Base-by-base conservation (phyloP, 2,797 vertebrate genomes). In the Syngnathus acus region DNA sequence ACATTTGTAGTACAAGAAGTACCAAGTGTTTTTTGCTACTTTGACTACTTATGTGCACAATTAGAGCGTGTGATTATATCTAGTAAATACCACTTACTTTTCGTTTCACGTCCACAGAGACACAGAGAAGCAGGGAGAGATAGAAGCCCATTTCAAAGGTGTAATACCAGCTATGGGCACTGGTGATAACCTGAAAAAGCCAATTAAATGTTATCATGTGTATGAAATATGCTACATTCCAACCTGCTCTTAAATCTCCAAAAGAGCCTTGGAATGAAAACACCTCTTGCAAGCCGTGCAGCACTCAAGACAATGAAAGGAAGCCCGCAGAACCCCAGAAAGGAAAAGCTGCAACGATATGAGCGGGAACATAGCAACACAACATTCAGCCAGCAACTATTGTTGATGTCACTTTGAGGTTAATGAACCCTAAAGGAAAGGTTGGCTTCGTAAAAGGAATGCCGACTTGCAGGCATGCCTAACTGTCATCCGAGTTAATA, bases 81-180 rank as follows among this genome's bases (percentile, higher is more conserved):
- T 10, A 32, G n/a, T 51, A n/a, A 5, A 57, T 60, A 3, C 43
- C 23, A 78, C 93, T 92, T 80, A 98, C 96, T 90, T 98, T 99
- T 68, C 96, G 90, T 76, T 93, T 96, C 82, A 94, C 78, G 0
- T 99, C 96, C 19, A 95, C 94, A 51, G 94, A 94, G 72, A 97
- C 81, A 0, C 90, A 92, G 37, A 97, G 83, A 17, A 97, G 88
- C 81, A 99, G 86, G 0, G 95, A 98, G 79, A 91, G 70, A 87
- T 99, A 98, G 90, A 98, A 98, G 55, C 92, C 87, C 82, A 98
- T 81, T 74, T 98, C 94, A 75, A 94, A 50, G 68, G 95, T 84
- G 85, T 98, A 99, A 86, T 96, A 98, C 91, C 91, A 94, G 80
- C 90, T 94, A 72, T 96, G 84, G 45, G 81, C 79, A 0, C 87